Evolutionary conservation across 2,888 invertebrate species (phyloP).

Genomic region (Dimorphilus gyrociliatus): DNA sequence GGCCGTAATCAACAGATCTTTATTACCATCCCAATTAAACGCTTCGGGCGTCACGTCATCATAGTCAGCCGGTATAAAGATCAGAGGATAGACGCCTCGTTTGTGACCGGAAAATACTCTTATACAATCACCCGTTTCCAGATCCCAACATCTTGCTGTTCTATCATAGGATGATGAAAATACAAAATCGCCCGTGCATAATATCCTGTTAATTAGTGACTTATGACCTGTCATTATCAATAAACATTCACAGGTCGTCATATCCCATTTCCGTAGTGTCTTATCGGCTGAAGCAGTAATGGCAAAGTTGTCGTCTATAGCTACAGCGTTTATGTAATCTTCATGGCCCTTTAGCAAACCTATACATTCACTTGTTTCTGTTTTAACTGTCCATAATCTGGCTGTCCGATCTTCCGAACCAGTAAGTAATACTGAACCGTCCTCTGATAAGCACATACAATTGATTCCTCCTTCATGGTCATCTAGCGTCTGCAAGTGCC

Average conservation of each 20-base stretch:
- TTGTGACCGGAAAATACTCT: slow-evolving; percentile 39
- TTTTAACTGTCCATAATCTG: slow-evolving; percentile 40
- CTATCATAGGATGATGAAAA: slow-evolving; percentile 36
- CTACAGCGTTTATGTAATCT: slow-evolving; percentile 40
- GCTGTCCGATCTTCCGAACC: slow-evolving; percentile 41
- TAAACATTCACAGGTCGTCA: slow-evolving; percentile 39
- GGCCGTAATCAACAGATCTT: slow-evolving; percentile 34
- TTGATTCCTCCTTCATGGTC: slow-evolving; percentile 35
- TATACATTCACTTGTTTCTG: slow-evolving; percentile 38
- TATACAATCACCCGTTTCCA: slow-evolving; percentile 37
- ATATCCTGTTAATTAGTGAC: slow-evolving; percentile 38
- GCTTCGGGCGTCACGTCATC: slow-evolving; percentile 16
- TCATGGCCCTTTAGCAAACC: slow-evolving; percentile 39
- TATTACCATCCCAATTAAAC: slow-evolving; percentile 22
- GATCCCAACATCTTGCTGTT: slow-evolving; percentile 39
- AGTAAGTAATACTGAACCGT: slow-evolving; percentile 40
- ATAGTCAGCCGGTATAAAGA: slow-evolving; percentile 39
- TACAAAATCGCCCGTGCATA: slow-evolving; percentile 38
- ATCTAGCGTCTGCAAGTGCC: slow-evolving; percentile 12
- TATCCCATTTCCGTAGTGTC: slow-evolving; percentile 42
- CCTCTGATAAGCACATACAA: slow-evolving; percentile 41
- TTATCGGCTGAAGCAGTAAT: slow-evolving; percentile 41
- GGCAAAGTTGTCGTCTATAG: slow-evolving; percentile 39
- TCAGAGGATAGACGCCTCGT: slow-evolving; percentile 40
- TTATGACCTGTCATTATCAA: slow-evolving; percentile 38